Percentiles rank a stretch among this genome's conserved stretches.
Evolutionary conservation across 1,140 invertebrate species (phyloP).

Genomic region (Eurosta solidaginis): DNA sequence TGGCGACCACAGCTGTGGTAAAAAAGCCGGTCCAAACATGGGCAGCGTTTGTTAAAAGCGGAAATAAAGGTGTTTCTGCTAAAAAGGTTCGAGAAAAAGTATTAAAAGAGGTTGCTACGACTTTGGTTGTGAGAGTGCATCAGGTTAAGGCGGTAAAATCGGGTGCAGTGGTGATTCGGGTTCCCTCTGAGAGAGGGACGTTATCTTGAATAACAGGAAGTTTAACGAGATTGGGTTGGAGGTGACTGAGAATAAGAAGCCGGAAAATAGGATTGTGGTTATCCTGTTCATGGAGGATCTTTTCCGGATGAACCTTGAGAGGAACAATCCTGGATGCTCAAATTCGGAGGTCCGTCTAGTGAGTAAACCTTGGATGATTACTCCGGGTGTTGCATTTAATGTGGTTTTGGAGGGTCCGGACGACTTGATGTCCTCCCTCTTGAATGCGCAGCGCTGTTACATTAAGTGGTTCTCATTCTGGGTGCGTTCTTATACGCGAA

Average conservation of each 20-base stretch:
- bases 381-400: neutral
- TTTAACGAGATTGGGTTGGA: constrained; percentile 11
- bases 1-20: neutral
- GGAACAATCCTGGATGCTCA: neutral
- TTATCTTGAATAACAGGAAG: neutral
- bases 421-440: neutral
- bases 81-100: neutral
- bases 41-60: constrained; percentile 31
- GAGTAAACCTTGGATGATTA: neutral
- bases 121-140: constrained; percentile 24
- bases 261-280: neutral
- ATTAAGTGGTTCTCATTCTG: neutral
- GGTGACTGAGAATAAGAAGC: neutral
- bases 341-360: neutral
- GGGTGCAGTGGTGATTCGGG: constrained; percentile 30
- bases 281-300: neutral
- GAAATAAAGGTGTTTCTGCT: neutral
- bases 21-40: constrained; percentile 29
- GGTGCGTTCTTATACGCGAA: too few relatives aligned
- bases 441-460: neutral
- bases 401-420: too few relatives aligned
- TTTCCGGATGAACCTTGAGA: neutral
- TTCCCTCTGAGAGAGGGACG: neutral
- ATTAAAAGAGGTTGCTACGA: constrained; percentile 19
- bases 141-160: constrained; percentile 6